Evolutionary conservation across 2,797 vertebrate species (phyloP), one percentile per base, ranked within the genome.

Genomic region (Phataginus tricuspis): DNA sequence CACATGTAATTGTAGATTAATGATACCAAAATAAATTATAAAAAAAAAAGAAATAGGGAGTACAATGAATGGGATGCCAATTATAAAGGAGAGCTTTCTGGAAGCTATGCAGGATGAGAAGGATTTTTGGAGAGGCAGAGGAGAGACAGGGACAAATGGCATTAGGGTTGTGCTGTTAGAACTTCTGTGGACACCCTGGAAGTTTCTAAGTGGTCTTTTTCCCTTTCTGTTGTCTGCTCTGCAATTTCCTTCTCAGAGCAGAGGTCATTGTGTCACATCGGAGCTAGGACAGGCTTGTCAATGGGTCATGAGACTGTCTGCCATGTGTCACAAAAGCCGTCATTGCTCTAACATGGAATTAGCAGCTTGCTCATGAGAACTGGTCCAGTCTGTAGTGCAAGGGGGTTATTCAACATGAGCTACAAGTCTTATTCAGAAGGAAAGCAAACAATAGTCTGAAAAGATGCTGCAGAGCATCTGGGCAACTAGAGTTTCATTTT

Each of bases 171-270:
- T 79, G 74, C 96, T 96, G 72, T 92, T 87, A 75, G 96, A 95
- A 69, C 75, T 88, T 94, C 45, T 63, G 72, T 0, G 0, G 80
- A 97, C 59, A 92, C 95, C 96, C 94, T 68, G 90, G 94, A 96
- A 96, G 96, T 97, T 86, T 97, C 77, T 98, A 98, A 98, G 97
- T 90, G 79, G 96, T 72, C 77, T 91, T 57, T 87, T 34, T 77
- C 85, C 64, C 92, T 95, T 68, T 64, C 74, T 97, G 27, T 16
- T 69, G 53, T 84, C 72, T 55, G 53, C 66, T 87, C 94, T 95
- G 96, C 74, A 39, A 97, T 75, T 31, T 84, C 80, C 96, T 97
- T 98, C 94, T 97, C 63, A 91, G 92, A 84, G 96, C 82, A 90
- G 86, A 96, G 97, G 93, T 85, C 85, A 91, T 45, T 0, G 0